Conservation (phyloP, 2,888 invertebrate genomes). For the Oscheius sp. region DNA sequence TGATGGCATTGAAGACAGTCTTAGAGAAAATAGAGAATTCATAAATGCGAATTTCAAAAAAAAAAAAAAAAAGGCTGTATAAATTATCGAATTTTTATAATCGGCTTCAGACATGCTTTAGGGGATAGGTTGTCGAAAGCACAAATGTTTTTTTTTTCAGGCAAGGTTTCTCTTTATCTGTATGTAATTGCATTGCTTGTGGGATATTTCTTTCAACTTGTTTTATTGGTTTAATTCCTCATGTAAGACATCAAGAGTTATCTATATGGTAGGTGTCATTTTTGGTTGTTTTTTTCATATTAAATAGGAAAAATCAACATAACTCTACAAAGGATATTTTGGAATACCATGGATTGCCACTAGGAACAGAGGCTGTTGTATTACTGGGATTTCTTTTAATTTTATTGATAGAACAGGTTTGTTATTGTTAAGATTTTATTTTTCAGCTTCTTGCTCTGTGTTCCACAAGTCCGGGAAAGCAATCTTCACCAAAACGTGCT, state of each 20-base stretch:
- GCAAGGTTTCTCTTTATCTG: slow-evolving; percentile 36
- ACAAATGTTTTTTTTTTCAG: background rate
- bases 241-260: slow-evolving; percentile 70
- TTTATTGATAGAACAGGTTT: slow-evolving; percentile 62
- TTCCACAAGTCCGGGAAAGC: slow-evolving; percentile 10
- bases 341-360: slow-evolving; percentile 14
- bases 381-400: slow-evolving; percentile 65
- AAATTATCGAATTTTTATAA: too few relatives aligned
- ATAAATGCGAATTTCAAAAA: too few relatives aligned
- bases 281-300: background rate
- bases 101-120: too few relatives aligned
- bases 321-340: background rate
- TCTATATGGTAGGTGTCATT: slow-evolving; percentile 29
- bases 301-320: slow-evolving; percentile 1
- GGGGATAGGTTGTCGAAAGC: too few relatives aligned
- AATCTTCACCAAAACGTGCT: slow-evolving; percentile 10
- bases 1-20: too few relatives aligned
- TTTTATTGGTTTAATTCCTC: slow-evolving; percentile 75
- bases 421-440: background rate
- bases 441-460: slow-evolving; percentile 22
- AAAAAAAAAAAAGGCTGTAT: too few relatives aligned
- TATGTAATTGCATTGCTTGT: slow-evolving; percentile 74
- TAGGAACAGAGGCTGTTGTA: slow-evolving; percentile 57
- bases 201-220: slow-evolving; percentile 76
- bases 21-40: too few relatives aligned